Percentiles rank a stretch among this genome's conserved stretches.
phyloP scores from a whole-genome alignment of 2,797 vertebrate genomes.

The Sparus aurata region DNA sequence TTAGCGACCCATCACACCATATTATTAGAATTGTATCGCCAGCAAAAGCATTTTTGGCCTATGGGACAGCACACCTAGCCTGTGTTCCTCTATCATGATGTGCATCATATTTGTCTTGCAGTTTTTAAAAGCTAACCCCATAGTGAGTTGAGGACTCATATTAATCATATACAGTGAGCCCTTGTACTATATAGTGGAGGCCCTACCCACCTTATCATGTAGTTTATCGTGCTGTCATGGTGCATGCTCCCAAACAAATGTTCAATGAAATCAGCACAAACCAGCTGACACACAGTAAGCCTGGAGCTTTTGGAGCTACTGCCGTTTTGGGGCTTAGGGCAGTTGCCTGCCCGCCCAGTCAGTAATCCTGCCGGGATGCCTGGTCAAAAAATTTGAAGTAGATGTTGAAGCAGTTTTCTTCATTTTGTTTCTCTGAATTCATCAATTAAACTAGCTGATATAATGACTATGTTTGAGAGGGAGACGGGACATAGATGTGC shows the following conservation, averaged over 20 bases:
- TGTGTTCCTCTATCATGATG: too few relatives aligned
- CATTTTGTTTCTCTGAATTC: background rate
- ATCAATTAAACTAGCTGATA: background rate
- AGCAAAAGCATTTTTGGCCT: too few relatives aligned
- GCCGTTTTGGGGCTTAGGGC: background rate
- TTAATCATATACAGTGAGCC: background rate
- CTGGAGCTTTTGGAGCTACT: background rate
- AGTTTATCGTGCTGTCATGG: background rate
- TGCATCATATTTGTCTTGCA: too few relatives aligned
- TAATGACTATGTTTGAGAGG: background rate
- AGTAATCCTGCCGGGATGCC: background rate
- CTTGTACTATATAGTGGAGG: background rate
- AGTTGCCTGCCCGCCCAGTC: background rate
- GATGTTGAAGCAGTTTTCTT: background rate
- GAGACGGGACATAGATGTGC: too few relatives aligned
- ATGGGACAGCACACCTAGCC: too few relatives aligned
- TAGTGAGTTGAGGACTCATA: too few relatives aligned
- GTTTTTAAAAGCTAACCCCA: too few relatives aligned
- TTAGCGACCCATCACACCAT: too few relatives aligned
- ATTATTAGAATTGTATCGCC: too few relatives aligned
- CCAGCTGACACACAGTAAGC: background rate
- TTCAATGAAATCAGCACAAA: conserved; percentile 12
- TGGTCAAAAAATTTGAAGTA: background rate
- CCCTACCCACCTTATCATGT: background rate
- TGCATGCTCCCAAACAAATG: conserved; percentile 2